Base-by-base conservation (phyloP, 2,113 vertebrate species). In the Sclerurus mexicanus region DNA sequence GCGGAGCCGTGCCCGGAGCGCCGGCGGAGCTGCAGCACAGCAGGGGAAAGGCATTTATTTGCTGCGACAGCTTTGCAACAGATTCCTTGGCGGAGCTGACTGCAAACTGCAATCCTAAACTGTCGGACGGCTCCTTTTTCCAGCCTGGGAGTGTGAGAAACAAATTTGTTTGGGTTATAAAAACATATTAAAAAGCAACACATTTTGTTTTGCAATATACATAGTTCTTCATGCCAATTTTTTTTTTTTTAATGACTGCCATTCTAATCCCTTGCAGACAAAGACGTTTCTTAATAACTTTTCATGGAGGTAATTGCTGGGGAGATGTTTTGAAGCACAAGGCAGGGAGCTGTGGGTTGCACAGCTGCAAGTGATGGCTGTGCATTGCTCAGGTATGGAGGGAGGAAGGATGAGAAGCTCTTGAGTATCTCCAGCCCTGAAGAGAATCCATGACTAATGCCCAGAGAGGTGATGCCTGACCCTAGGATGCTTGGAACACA, bases 201-300 rank as follows among this genome's bases (percentile, higher is more conserved):
- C 97, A 97, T 98, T 98, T 98, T 98, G 98, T 98, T 98, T 98
- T 98, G 97, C 96, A 97, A 98, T 98, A 98, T 97, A 98, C 96
- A 95, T 97, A 50, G 59, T 4, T 97, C 90, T 96, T 93, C 86
- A 90, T 98, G 98, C 98, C 98, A 98, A 96, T 28, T 91, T 95
- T 72, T 74, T 85, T 95, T 95, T 91, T 87, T 75, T 60, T 62
- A 85, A 74, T 58, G 90, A 96, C 94, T 96, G 96, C 97, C 96
- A 96, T 96, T 97, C 96, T 62, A 96, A 97, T 96, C 90, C 81
- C 95, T 97, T 91, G 92, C 90, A 91, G 67, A 96, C 91, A 94
- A 94, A 96, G 87, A 66, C 17, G 28, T 82, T 93, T 74, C 77
- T 84, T 90, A 82, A 87, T 91, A 88, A 89, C 58, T 96, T 96